These are phyloP conservation scores for Artemisiospiza belli DNA, from an alignment of 2,113 vertebrate species.

Conservation along the genomic window DNA sequence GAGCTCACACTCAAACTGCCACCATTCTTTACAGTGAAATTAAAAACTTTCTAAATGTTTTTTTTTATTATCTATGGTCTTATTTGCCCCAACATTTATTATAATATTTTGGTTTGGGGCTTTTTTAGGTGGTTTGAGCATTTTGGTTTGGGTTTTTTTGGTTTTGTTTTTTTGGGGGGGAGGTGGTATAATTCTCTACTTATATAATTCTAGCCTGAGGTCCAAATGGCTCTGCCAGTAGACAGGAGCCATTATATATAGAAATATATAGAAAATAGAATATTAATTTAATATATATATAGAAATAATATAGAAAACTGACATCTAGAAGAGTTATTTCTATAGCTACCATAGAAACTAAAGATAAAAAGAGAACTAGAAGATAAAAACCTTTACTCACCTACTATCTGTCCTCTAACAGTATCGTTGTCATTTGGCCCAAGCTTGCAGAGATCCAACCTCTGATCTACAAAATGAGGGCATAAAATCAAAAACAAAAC, in stretches of 20 bases:
- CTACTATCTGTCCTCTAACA: slow-evolving; percentile 95
- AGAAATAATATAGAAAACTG: neutral
- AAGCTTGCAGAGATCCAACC: slow-evolving; percentile 94
- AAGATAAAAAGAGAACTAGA: neutral
- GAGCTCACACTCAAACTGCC: neutral
- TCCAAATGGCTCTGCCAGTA: neutral
- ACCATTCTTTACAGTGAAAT: neutral
- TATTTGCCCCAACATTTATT: neutral
- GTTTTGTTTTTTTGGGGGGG: too few species aligned
- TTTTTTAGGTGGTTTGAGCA: neutral
- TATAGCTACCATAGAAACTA: neutral
- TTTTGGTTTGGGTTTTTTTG: too few species aligned
- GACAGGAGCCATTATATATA: neutral
- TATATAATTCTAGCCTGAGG: neutral
- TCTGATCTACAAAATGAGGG: slow-evolving; percentile 83
- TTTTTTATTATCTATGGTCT: neutral
- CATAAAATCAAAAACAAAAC: neutral
- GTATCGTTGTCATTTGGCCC: slow-evolving; percentile 96
- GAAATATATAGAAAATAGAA: too few species aligned
- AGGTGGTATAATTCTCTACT: neutral
- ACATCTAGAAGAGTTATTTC: neutral
- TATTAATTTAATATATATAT: too few species aligned
- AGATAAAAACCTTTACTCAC: slow-evolving; percentile 76
- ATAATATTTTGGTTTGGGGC: neutral
- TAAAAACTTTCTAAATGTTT: neutral